Evolutionary conservation across 2,888 invertebrate genomes (phyloP).

Genomic region (Lottia gigantea): DNA sequence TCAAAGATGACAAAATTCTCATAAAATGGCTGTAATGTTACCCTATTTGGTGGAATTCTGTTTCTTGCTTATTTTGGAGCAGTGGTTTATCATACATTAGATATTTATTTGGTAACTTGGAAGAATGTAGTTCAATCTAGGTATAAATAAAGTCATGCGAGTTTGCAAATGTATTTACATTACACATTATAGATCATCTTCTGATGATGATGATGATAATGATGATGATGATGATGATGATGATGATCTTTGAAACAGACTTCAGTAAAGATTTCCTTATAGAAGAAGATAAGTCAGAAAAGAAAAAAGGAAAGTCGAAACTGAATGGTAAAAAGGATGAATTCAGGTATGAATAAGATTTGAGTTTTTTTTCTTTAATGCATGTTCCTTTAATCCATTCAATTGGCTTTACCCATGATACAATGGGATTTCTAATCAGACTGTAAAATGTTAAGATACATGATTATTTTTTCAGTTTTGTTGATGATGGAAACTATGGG

Average conservation of each 20-base stretch:
- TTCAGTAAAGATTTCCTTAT: slow-evolving; percentile 9
- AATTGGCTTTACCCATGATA: too few relatives aligned
- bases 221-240: slow-evolving; percentile 25
- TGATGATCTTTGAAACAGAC: slow-evolving; percentile 10
- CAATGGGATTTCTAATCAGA: too few relatives aligned
- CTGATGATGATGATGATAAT: slow-evolving; percentile 17
- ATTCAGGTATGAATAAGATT: background rate
- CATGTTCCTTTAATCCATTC: too few relatives aligned
- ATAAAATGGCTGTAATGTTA: background rate
- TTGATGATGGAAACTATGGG: slow-evolving; percentile 46
- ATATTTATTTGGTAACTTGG: too few relatives aligned
- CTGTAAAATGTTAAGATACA: too few relatives aligned
- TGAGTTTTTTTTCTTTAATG: too few relatives aligned
- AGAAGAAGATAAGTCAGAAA: slow-evolving; percentile 20
- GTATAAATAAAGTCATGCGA: too few relatives aligned
- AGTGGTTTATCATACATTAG: too few relatives aligned
- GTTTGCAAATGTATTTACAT: too few relatives aligned
- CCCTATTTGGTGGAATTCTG: background rate
- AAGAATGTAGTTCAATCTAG: too few relatives aligned
- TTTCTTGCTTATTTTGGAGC: too few relatives aligned
- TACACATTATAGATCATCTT: background rate
- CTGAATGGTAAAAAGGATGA: background rate
- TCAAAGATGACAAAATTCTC: too few relatives aligned
- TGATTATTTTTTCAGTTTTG: slow-evolving; percentile 32
- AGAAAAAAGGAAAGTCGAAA: slow-evolving; percentile 10